phyloP scores from a whole-genome alignment of 2,888 invertebrate species.

The Ichneumoninae sp. region DNA sequence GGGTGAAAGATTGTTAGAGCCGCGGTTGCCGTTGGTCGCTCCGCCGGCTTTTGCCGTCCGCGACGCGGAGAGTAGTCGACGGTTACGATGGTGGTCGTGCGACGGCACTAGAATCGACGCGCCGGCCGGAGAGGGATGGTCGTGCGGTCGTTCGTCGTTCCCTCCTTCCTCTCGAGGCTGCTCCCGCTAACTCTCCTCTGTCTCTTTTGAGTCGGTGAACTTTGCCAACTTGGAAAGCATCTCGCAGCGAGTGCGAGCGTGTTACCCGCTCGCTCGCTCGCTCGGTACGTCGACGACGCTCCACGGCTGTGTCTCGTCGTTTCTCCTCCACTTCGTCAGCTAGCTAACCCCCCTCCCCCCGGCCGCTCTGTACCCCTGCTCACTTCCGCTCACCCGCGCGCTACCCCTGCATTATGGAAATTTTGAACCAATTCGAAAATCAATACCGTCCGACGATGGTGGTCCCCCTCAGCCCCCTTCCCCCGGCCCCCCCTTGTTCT shows the following conservation, averaged over 20 bases:
- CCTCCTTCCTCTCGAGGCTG: constrained; percentile 21
- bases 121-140: constrained; percentile 65
- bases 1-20: not conserved
- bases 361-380: not conserved
- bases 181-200: constrained; percentile 56
- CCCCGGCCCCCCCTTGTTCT: constrained; percentile 38
- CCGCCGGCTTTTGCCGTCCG: not conserved
- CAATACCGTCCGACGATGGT: constrained; percentile 78
- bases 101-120: constrained; percentile 62
- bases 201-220: constrained; percentile 82
- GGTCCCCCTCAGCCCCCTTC: constrained; percentile 44
- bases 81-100: not conserved
- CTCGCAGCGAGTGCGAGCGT: constrained; percentile 64
- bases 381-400: constrained; percentile 52
- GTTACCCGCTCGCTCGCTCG: constrained; percentile 17
- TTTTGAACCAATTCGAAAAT: constrained; percentile 84
- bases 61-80: not conserved
- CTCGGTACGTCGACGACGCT: constrained; percentile 18
- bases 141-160: constrained; percentile 50
- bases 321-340: constrained; percentile 66
- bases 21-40: not conserved
- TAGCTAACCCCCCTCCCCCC: constrained; percentile 60
- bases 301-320: constrained; percentile 33
- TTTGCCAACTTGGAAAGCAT: constrained; percentile 81
- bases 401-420: constrained; percentile 82